These are phyloP conservation scores for Pseudopodoces humilis DNA, from an alignment of 2,113 vertebrate species.

Conservation along the genomic window DNA sequence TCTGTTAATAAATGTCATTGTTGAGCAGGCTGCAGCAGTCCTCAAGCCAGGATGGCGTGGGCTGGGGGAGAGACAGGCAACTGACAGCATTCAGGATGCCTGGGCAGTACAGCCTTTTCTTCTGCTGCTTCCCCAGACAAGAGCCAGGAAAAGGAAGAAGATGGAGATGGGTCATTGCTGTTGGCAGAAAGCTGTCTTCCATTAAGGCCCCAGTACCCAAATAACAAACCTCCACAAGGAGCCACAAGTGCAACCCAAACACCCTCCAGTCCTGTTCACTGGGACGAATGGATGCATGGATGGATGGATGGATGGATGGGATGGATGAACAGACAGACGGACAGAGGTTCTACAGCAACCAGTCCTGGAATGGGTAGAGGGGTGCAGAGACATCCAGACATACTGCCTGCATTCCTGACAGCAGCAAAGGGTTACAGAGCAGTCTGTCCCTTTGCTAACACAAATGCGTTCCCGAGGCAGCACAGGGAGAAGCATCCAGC, in stretches of 20 bases:
- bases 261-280: accelerated
- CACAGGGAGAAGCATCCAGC: slow-evolving; percentile 12
- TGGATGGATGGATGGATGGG: too few species aligned
- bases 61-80: not conserved
- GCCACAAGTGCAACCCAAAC: not conserved
- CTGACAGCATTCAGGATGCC: not conserved
- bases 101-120: not conserved
- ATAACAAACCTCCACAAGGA: not conserved
- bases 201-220: not conserved
- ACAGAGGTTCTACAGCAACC: not conserved
- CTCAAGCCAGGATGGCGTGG: not conserved
- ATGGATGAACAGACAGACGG: not conserved
- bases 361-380: not conserved
- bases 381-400: not conserved
- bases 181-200: not conserved
- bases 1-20: slow-evolving; percentile 64
- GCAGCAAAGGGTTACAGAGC: slow-evolving; percentile 35
- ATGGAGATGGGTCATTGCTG: accelerated
- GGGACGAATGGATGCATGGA: too few species aligned
- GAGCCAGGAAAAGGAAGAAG: not conserved
- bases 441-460: not conserved
- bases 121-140: not conserved
- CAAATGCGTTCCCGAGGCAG: slow-evolving; percentile 8
- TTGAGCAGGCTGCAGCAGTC: slow-evolving; percentile 11
- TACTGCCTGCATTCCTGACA: not conserved